Evolutionary conservation across 2,113 vertebrate species (phyloP).

Genomic region (Micronycteris hirsuta): DNA sequence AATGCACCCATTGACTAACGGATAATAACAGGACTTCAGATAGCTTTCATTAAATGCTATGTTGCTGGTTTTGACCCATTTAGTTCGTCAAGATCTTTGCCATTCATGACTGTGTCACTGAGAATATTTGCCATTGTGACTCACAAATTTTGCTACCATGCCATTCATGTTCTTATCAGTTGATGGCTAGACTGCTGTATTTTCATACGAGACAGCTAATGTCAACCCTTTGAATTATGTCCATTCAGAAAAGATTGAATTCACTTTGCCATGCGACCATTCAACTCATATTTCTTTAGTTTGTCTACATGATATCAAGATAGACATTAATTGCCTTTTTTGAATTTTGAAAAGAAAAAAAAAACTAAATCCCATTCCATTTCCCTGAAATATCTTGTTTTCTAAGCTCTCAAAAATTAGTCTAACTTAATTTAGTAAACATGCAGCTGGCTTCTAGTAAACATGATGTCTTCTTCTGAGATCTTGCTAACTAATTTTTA

Average conservation of each 20-base stretch:
- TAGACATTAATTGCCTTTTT: neutral
- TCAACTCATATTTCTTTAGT: neutral
- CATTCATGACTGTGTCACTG: neutral
- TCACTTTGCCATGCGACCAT: neutral
- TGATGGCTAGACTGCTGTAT: neutral
- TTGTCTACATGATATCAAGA: neutral
- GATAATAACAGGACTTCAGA: neutral
- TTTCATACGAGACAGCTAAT: neutral
- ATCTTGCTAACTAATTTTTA: slow-evolving; percentile 27
- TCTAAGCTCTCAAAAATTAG: neutral
- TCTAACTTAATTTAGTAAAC: slow-evolving; percentile 43
- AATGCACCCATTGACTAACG: neutral
- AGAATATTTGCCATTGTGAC: neutral
- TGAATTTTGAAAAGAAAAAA: neutral
- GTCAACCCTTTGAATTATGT: neutral
- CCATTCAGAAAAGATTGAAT: slow-evolving; percentile 21
- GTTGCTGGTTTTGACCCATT: neutral
- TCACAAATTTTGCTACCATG: neutral
- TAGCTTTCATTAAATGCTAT: neutral
- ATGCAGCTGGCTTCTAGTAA: slow-evolving; percentile 6
- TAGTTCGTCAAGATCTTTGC: neutral
- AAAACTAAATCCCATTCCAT: neutral
- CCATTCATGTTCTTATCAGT: neutral
- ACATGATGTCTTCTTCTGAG: neutral
- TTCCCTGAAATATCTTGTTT: slow-evolving; percentile 3